Evolutionary conservation across 2,888 invertebrate species (phyloP), one percentile per base, ranked within the genome.

Genomic region (Neoascia interrupta): DNA sequence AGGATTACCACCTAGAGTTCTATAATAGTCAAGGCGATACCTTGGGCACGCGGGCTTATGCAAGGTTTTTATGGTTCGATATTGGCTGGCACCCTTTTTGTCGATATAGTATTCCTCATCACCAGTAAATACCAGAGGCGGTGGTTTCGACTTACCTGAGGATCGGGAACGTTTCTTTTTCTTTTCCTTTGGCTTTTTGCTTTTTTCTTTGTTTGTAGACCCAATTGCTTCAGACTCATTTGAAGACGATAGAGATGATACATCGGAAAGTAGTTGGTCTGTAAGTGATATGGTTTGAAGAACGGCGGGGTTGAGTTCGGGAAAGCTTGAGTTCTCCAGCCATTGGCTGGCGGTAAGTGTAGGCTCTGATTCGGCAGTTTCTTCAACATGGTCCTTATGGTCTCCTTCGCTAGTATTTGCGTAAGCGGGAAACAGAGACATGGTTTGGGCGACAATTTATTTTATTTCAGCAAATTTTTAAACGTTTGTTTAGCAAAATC

Each of bases 1-100:
- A 1, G 36, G 31, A 1, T 2, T 5, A 3, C 37, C 51, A 23
- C 74, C 74, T 3, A 82, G 21, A 15, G 39, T 51, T 1, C 47
- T 19, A 37, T 28, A 19, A 19, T 47, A 68, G 5, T 26, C 8
- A 21, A 19, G 18, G 13, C 69, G 88, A 86, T 90, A 94, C 87
- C 89, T 90, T 0, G 94, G 93, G 56, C 92, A 90, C 0, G 91
- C 91, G 1, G 93, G 92, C 60, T 91, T 90, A 75, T 92, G 91
- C 10, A 95, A 89, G 0, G 92, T 93, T 28, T 90, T 88, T 1
- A 94, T 91, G 1, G 88, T 88, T 41, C 91, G 87, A 85, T 92
- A 92, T 51, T 91, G 91, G 51, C 86, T 88, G 39, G 92, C 92
- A 47, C 90, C 86, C 43, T 87, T 89, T 81, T 90, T 90, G 83